Conservation (phyloP, 2,113 vertebrate genomes). For the Nestor notabilis region DNA sequence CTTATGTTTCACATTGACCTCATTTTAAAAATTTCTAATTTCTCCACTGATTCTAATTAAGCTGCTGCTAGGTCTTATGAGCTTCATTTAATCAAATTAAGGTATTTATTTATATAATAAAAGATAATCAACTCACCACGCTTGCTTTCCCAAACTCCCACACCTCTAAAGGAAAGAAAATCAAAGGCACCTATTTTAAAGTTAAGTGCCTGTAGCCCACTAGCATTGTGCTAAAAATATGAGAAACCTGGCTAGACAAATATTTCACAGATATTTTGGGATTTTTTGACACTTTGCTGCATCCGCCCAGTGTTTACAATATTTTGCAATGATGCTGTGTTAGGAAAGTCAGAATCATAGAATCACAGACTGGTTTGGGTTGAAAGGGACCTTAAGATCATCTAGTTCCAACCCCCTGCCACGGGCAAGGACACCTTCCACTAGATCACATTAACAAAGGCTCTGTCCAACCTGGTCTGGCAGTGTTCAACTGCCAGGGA, state of each 20-base stretch:
- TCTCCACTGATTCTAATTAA: slow-evolving; percentile 36
- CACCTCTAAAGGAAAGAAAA: background rate
- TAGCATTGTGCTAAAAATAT: background rate
- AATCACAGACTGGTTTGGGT: background rate
- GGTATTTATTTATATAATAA: slow-evolving; percentile 30
- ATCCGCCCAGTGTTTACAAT: background rate
- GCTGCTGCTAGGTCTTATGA: background rate
- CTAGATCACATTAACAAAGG: background rate
- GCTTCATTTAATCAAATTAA: slow-evolving; percentile 24
- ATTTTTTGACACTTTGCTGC: background rate
- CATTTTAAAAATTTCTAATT: slow-evolving; percentile 4
- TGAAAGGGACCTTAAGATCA: background rate
- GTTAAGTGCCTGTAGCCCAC: background rate
- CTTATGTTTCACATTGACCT: background rate
- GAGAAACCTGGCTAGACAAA: background rate
- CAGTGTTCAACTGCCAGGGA: no score
- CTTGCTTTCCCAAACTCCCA: background rate
- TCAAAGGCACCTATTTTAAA: background rate
- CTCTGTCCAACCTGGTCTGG: background rate
- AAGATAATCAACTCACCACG: background rate
- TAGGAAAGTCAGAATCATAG: background rate
- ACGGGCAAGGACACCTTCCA: background rate
- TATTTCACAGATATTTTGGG: background rate
- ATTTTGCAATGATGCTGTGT: background rate
- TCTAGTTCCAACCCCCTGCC: background rate